A percentile compares a stretch with the other conserved stretches of the same genome.
Conservation (phyloP, 2,113 vertebrate species). For the Centropus unirufus region DNA sequence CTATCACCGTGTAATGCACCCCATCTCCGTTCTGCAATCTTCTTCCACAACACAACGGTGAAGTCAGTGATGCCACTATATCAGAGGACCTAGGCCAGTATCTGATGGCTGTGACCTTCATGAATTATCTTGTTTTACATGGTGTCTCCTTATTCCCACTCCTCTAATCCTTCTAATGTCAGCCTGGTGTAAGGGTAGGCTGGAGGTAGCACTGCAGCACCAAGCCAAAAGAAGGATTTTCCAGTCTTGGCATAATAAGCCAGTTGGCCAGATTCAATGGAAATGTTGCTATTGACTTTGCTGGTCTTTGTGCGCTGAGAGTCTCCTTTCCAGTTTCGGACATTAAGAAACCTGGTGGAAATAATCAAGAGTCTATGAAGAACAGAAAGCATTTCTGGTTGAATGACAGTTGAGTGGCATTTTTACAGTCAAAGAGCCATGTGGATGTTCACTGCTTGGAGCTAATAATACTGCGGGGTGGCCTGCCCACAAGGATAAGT, state of each 20-base stretch:
- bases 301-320: background rate
- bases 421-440: background rate
- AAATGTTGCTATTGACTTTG: background rate
- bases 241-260: background rate
- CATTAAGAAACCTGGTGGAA: background rate
- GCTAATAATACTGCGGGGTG: accelerated
- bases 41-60: background rate
- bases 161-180: background rate
- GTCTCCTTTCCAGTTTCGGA: background rate
- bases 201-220: background rate
- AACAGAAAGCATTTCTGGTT: background rate
- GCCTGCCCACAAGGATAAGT: accelerated
- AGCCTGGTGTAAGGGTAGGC: background rate
- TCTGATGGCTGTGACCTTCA: background rate
- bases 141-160: background rate
- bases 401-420: accelerated
- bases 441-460: background rate
- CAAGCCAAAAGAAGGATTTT: background rate
- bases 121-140: background rate
- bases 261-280: background rate
- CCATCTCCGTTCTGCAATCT: background rate
- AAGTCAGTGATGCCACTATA: background rate
- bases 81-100: background rate
- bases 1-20: accelerated
- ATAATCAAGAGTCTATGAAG: background rate